phyloP scores from a whole-genome alignment of 2,888 invertebrate genomes.

The Nycteola revayana region DNA sequence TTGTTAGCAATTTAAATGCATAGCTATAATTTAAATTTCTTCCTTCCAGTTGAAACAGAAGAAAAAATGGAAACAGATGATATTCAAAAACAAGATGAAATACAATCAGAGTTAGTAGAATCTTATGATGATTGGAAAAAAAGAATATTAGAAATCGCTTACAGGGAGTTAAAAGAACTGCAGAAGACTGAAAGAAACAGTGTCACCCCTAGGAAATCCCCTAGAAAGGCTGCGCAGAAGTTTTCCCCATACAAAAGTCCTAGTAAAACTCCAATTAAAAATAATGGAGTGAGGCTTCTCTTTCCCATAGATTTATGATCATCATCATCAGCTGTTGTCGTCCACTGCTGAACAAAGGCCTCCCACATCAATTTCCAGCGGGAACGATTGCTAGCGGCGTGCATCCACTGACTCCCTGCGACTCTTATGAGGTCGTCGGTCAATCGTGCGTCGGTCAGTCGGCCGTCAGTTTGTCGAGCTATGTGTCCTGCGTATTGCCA shows the following conservation, averaged over 20 bases:
- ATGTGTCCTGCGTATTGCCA: too few species aligned
- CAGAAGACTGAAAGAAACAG: slow-evolving; percentile 32
- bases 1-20: too few species aligned
- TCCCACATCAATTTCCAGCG: too few species aligned
- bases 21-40: too few species aligned
- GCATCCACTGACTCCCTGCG: too few species aligned
- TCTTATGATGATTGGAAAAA: slow-evolving; percentile 84
- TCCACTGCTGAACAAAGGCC: too few species aligned
- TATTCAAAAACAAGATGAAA: slow-evolving; percentile 31
- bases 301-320: slow-evolving; percentile 50
- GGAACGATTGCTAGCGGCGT: too few species aligned
- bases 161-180: slow-evolving; percentile 49
- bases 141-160: slow-evolving; percentile 78
- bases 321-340: too few species aligned
- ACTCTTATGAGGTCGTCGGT: too few species aligned
- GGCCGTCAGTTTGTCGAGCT: too few species aligned
- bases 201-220: slow-evolving; percentile 50
- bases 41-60: slow-evolving; percentile 39
- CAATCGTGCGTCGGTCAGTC: too few species aligned
- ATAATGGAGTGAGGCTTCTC: slow-evolving; percentile 54
- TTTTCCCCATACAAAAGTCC: slow-evolving; percentile 60
- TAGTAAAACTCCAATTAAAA: slow-evolving; percentile 33
- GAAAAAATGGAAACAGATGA: slow-evolving; percentile 51
- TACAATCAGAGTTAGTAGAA: slow-evolving; percentile 59
- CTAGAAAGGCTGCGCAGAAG: slow-evolving; percentile 60